Conservation (phyloP, 2,797 vertebrate genomes). For the Centroberyx gerrardi region DNA sequence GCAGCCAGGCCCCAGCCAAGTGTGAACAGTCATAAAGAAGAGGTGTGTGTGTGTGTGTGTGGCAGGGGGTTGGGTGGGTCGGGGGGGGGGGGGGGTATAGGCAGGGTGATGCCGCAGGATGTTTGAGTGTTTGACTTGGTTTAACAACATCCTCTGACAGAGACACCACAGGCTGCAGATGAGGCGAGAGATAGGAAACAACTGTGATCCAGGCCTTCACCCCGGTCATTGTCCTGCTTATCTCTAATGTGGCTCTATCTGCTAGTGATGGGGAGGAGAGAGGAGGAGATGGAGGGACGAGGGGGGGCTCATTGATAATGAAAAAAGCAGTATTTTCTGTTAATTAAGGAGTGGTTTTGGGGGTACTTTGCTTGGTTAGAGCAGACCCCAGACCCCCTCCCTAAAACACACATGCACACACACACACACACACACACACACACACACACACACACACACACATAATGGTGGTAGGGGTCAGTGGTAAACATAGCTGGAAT, state of each 20-base stretch:
- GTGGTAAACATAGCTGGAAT: constrained; percentile 5
- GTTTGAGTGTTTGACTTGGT: constrained; percentile 88
- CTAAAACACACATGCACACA: not conserved
- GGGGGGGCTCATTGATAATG: constrained; percentile 60
- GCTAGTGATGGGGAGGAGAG: constrained; percentile 76
- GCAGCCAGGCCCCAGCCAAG: constrained; percentile 50
- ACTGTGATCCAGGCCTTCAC: constrained; percentile 79
- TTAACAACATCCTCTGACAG: constrained; percentile 89
- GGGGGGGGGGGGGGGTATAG: constrained; percentile 20
- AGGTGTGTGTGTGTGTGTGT: constrained; percentile 30
- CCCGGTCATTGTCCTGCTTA: constrained; percentile 83
- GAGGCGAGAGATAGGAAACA: constrained; percentile 83
- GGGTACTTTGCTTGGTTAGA: constrained; percentile 7
- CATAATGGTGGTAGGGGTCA: constrained; percentile 3
- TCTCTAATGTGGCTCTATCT: constrained; percentile 79
- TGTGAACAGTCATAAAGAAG: constrained; percentile 76
- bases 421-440: not conserved
- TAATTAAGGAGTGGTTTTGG: constrained; percentile 49
- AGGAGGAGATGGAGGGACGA: constrained; percentile 42
- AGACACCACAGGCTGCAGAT: constrained; percentile 84
- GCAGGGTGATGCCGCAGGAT: constrained; percentile 83
- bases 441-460: not conserved
- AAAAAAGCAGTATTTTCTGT: constrained; percentile 54
- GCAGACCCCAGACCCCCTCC: too few species aligned
- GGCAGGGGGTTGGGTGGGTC: constrained; percentile 26